phyloP scores from a whole-genome alignment of 1,140 invertebrate genomes.

The Drepana arcuata region DNA sequence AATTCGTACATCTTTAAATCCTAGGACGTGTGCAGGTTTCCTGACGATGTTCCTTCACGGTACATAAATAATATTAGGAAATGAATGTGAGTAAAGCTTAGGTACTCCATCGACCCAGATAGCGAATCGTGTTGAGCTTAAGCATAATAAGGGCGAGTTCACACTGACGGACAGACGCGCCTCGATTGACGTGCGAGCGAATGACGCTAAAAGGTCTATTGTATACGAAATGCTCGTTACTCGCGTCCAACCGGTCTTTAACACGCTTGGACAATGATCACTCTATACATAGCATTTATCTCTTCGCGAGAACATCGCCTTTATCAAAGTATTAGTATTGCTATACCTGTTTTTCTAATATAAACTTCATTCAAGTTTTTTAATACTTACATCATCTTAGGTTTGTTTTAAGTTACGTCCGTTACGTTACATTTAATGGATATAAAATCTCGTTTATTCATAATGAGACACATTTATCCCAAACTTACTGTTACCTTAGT shows the following conservation, averaged over 20 bases:
- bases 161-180: constrained; percentile 28
- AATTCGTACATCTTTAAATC: too few species aligned
- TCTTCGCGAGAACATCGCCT: constrained; percentile 17
- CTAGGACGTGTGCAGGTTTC: too few species aligned
- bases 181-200: constrained; percentile 59
- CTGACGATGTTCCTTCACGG: too few species aligned
- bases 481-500: too few species aligned
- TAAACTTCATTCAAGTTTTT: constrained; percentile 3
- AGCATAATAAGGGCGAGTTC: constrained; percentile 44
- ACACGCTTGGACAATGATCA: constrained; percentile 64
- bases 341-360: constrained; percentile 10
- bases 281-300: constrained; percentile 51
- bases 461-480: too few species aligned
- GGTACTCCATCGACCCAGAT: too few species aligned
- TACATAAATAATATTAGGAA: too few species aligned
- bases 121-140: constrained; percentile 15
- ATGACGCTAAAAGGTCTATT: constrained; percentile 70
- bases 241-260: constrained; percentile 59
- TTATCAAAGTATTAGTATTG: constrained; percentile 16
- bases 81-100: too few species aligned
- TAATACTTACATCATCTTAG: not conserved
- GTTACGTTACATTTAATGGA: too few species aligned
- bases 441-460: constrained; percentile 2
- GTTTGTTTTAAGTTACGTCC: too few species aligned
- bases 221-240: constrained; percentile 68